Conservation (phyloP, 2,888 invertebrate species). For the Venusia cambrica region DNA sequence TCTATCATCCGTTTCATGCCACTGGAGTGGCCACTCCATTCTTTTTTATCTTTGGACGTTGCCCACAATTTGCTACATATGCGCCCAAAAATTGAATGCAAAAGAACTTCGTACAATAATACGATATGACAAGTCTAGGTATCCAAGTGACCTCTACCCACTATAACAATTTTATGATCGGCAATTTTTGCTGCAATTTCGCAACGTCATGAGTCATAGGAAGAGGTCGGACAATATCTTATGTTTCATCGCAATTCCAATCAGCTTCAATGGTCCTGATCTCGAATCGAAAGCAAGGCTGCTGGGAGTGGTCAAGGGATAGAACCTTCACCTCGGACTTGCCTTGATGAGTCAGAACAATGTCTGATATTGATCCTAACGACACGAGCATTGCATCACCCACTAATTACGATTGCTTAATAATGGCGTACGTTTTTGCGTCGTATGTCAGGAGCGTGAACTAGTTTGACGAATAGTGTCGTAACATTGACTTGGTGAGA, state of each 20-base stretch:
- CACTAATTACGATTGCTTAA: slow-evolving; percentile 61
- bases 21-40: too few relatives aligned
- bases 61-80: too few relatives aligned
- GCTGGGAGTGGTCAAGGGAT: slow-evolving; percentile 73
- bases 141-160: slow-evolving; percentile 9
- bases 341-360: slow-evolving; percentile 62
- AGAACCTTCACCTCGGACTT: slow-evolving; percentile 59
- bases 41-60: too few relatives aligned
- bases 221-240: slow-evolving; percentile 32
- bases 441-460: slow-evolving; percentile 29
- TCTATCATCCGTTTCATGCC: too few relatives aligned
- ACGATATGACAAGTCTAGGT: slow-evolving; percentile 17
- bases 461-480: slow-evolving; percentile 23
- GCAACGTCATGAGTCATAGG: slow-evolving; percentile 33
- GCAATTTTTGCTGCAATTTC: slow-evolving; percentile 11
- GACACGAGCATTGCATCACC: slow-evolving; percentile 47
- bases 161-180: slow-evolving; percentile 5
- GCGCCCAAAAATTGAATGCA: too few relatives aligned
- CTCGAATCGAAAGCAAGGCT: slow-evolving; percentile 68
- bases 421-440: slow-evolving; percentile 34
- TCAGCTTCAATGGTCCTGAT: slow-evolving; percentile 51
- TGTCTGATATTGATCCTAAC: slow-evolving; percentile 64
- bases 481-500: slow-evolving; percentile 13
- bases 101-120: too few relatives aligned
- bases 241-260: slow-evolving; percentile 44